phyloP scores from a whole-genome alignment of 2,113 vertebrate species.

The Periophthalmus modestus region DNA sequence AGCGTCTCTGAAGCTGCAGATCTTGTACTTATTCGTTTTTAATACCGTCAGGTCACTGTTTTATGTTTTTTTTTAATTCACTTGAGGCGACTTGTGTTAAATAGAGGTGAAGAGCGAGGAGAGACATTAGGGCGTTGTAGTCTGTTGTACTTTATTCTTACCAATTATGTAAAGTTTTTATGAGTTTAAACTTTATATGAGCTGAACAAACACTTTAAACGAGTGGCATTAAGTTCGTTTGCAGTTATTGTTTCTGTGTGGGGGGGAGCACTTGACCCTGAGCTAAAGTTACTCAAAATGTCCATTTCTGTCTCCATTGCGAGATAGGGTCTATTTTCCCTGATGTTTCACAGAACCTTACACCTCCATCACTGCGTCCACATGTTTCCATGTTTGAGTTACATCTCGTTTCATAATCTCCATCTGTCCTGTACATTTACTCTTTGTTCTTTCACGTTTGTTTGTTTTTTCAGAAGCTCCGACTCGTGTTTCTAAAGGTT shows the following conservation, averaged over 20 bases:
- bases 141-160: too few relatives aligned
- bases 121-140: too few relatives aligned
- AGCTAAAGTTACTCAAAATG: too few relatives aligned
- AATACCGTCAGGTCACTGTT: not conserved
- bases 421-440: not conserved
- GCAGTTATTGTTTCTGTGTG: too few relatives aligned
- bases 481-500: not conserved
- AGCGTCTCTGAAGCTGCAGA: not conserved
- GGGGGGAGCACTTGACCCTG: too few relatives aligned
- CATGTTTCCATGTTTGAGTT: not conserved
- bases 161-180: not conserved
- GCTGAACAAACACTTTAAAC: too few relatives aligned
- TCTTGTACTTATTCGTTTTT: constrained; percentile 1
- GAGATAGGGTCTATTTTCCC: not conserved
- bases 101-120: too few relatives aligned
- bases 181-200: too few relatives aligned
- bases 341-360: not conserved
- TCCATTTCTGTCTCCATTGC: not conserved
- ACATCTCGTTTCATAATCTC: not conserved
- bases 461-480: not conserved
- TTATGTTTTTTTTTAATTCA: not conserved
- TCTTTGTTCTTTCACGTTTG: not conserved
- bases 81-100: too few relatives aligned
- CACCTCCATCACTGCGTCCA: not conserved
- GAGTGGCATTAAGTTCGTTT: too few relatives aligned